Evolutionary conservation across 2,797 vertebrate species (phyloP), one percentile per base, ranked within the genome.

Genomic region (Chloroceryle inda): DNA sequence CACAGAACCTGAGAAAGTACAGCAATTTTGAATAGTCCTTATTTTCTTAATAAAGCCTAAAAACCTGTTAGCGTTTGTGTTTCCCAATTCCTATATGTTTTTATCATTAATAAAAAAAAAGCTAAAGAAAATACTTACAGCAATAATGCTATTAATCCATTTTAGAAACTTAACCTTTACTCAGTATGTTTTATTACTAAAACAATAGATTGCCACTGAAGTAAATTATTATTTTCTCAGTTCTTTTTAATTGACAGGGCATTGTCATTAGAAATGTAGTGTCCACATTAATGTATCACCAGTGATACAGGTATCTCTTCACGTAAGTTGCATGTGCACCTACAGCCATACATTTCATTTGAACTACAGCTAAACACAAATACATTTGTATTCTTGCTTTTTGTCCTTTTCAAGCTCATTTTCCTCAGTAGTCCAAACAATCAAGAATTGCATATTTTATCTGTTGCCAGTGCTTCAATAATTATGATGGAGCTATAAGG

Each of bases 401-500:
- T 80, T 47, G 37, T 63, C 67, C 22, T 91, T 79, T 91, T 68
- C 38, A 50, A 73, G 38, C 22, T 71, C 35, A 58, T 80, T 94
- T 90, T 77, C 37, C 50, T 82, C 64, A 56, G 44, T 19, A 92
- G 52, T 58, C 72, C 62, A 89, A 94, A 92, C 92, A 96, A 90
- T 63, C 4, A 0, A 89, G 81, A 89, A 93, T 24, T 69, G 66
- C n/a, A 62, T 35, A 22, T 94, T 96, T 88, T 88, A 59, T 77
- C 59, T 85, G 35, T 76, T 92, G 64, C 74, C 84, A 95, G 64
- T 84, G 58, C 72, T 80, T 94, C 90, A 92, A 73, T 92, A 96
- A 92, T 80, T 88, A 84, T 93, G 88, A 96, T 61, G 55, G 84
- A 96, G 79, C 40, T 82, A 72, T 45, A 69, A 94, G 92, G 91